phyloP scores from a whole-genome alignment of 2,113 vertebrate genomes.

The Hemiprocne comata region DNA sequence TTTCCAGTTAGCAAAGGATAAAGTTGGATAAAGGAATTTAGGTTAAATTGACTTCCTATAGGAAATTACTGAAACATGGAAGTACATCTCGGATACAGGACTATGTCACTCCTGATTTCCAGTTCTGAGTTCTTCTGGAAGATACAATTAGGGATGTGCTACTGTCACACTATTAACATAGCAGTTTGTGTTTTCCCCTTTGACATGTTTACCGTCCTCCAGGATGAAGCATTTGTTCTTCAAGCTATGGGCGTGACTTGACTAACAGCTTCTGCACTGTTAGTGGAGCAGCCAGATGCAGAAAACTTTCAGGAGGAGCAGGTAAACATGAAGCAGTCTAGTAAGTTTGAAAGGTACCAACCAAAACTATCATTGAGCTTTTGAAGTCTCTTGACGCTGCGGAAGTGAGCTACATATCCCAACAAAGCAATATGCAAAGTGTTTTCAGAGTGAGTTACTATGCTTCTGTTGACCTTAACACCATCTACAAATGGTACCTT shows the following conservation, averaged over 20 bases:
- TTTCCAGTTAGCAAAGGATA: conserved; percentile 32
- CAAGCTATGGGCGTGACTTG: accelerated
- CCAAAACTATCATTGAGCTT: background rate
- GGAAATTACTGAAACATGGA: background rate
- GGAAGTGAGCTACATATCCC: background rate
- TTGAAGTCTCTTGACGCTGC: background rate
- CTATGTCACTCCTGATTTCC: background rate
- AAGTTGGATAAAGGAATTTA: background rate
- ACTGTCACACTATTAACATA: background rate
- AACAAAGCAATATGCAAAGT: accelerated
- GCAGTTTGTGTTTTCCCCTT: background rate
- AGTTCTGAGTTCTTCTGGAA: background rate
- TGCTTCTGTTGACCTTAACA: background rate
- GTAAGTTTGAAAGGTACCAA: background rate
- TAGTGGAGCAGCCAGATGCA: background rate
- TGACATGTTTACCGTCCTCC: too few relatives aligned
- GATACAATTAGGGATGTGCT: background rate
- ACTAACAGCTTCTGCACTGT: background rate
- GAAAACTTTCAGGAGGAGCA: background rate
- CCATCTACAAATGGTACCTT: background rate
- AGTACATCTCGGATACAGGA: background rate
- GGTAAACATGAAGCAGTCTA: background rate
- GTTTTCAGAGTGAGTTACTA: background rate
- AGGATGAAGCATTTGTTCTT: background rate
- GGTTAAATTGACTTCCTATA: background rate